Base-by-base conservation (phyloP, 2,888 invertebrate genomes). In the Pollenia griseotomentosa region DNA sequence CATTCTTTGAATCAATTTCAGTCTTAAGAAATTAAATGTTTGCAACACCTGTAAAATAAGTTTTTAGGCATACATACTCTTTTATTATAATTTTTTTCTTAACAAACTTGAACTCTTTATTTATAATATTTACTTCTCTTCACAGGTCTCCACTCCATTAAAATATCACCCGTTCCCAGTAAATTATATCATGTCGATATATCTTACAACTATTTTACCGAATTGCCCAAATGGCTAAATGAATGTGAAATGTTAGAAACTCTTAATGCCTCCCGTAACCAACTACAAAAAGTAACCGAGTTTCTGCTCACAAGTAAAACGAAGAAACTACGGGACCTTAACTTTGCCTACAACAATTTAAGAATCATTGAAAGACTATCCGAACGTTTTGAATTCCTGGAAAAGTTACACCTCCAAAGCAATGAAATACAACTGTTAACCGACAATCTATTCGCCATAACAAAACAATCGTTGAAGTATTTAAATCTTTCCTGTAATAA, bases 401-500 rank as follows among this genome's bases (percentile, higher is more conserved):
- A 95, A 91, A 95, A 96, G 91, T 91, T 97, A 10, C 95, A 96
- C 71, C 93, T 97, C 66, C 97, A 97, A 91, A 96, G 96, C 91
- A 97, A 97, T 92, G 96, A 96, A 89, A 94, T 97, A 89, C 95
- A 96, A 78, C 94, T 95, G 4, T 93, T 97, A 80, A 97, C 97
- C 10, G 95, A 95, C 86, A 96, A 96, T 90, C 96, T 97, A 91
- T 97, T 97, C 91, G 95, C 95, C 83, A 95, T 91, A 14, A 91
- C 95, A 6, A 94, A 96, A 88, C 94, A 95, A 78, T 94, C 95
- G 88, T 94, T 97, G 88, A 95, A 95, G 89, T 94, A 96, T 5
- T 92, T 97, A 75, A 97, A 97, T 93, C 94, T 97, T 55, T 96
- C 97, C 3, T 97, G 97, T 91, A 97, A 97, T 92, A 95, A 96